Conservation (phyloP, 2,888 invertebrate genomes). For the Nebria brevicollis region DNA sequence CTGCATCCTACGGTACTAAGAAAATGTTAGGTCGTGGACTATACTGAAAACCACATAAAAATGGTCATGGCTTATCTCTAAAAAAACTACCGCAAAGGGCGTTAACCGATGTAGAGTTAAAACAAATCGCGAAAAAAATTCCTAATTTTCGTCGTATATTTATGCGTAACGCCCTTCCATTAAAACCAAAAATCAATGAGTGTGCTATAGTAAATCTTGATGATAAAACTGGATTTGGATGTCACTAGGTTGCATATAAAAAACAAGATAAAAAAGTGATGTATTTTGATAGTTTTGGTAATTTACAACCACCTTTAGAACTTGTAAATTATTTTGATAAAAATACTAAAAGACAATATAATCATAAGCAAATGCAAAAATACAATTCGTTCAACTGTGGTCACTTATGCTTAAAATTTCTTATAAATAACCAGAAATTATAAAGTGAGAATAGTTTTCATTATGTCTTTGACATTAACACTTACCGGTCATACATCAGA, state of each 20-base stretch:
- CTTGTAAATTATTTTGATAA: slow-evolving; percentile 45
- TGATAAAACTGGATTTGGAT: neutral
- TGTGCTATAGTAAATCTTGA: slow-evolving; percentile 47
- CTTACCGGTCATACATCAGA: slow-evolving; percentile 41
- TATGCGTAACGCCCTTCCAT: slow-evolving; percentile 50
- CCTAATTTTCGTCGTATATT: slow-evolving; percentile 49
- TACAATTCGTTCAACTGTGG: slow-evolving; percentile 48
- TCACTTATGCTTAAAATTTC: too few species aligned
- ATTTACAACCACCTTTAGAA: slow-evolving; percentile 50
- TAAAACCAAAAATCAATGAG: slow-evolving; percentile 45
- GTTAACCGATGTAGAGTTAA: too few species aligned
- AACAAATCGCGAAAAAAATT: slow-evolving; percentile 25
- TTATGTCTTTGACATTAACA: neutral
- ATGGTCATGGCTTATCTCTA: too few species aligned
- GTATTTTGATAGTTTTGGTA: slow-evolving; percentile 57
- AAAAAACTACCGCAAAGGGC: too few species aligned
- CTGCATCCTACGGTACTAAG: slow-evolving; percentile 50
- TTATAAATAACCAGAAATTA: too few species aligned
- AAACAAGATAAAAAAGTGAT: slow-evolving; percentile 45
- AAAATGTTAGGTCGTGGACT: too few species aligned
- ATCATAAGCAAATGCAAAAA: slow-evolving; percentile 53
- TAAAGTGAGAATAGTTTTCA: too few species aligned
- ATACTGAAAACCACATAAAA: too few species aligned
- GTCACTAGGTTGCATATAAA: too few species aligned
- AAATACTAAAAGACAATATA: slow-evolving; percentile 49